These are phyloP conservation scores for Clarias laeviceps DNA, from an alignment of 2,797 vertebrate species.

Conservation along the genomic window DNA sequence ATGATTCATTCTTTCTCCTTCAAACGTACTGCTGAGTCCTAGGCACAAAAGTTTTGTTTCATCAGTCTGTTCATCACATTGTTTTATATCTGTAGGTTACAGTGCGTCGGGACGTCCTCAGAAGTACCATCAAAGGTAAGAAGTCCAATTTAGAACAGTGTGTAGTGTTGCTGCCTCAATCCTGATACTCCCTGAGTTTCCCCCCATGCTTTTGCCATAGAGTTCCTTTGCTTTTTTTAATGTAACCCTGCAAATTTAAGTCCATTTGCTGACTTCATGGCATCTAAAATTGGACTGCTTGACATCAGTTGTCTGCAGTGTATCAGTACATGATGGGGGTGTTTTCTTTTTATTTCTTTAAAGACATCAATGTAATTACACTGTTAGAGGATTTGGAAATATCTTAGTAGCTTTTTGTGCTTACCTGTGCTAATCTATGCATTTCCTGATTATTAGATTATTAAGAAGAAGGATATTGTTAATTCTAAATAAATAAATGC, in stretches of 20 bases:
- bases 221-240: background rate
- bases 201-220: too few relatives aligned
- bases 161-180: background rate
- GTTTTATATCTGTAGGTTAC: conserved; percentile 32
- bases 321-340: background rate
- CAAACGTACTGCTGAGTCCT: too few relatives aligned
- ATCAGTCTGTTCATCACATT: background rate
- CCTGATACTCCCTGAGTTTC: background rate
- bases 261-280: background rate
- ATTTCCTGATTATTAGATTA: background rate
- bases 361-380: background rate
- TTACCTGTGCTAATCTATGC: background rate
- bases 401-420: background rate
- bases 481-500: background rate
- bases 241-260: background rate
- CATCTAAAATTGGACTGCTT: background rate
- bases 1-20: too few relatives aligned
- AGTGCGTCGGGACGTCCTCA: conserved; percentile 47
- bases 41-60: too few relatives aligned
- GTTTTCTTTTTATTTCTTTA: background rate
- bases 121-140: conserved; percentile 34
- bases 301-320: background rate
- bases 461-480: background rate
- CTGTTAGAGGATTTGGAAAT: background rate
- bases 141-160: background rate